These are phyloP conservation scores for Asobara japonica DNA, from an alignment of 1,140 invertebrate genomes.

Conservation along the genomic window DNA sequence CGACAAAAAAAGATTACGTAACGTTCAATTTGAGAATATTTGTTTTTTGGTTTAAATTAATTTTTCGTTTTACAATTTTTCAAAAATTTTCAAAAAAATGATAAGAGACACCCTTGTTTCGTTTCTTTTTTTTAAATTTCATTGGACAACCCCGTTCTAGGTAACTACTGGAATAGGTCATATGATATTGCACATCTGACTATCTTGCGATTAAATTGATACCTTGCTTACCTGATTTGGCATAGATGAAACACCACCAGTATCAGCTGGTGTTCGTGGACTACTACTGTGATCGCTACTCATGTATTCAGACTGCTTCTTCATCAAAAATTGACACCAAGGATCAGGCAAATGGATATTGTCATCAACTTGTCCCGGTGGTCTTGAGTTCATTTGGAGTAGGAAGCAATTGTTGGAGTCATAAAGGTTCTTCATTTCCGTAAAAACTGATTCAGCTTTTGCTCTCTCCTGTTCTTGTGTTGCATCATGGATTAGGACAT, in stretches of 20 bases:
- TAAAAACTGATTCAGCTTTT: conserved; percentile 82
- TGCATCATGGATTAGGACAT: conserved; percentile 90
- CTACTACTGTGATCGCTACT: conserved; percentile 73
- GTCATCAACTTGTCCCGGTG: conserved; percentile 67
- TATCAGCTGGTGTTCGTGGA: conserved; percentile 71
- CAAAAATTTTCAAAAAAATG: too few species aligned
- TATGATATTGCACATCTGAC: too few species aligned
- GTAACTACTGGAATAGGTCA: too few species aligned
- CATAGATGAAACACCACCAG: conserved; percentile 66
- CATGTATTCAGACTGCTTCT: conserved; percentile 68
- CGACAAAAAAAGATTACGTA: too few species aligned
- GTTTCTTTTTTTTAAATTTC: too few species aligned
- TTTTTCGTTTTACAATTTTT: too few species aligned
- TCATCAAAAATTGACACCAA: conserved; percentile 82
- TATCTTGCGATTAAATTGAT: too few species aligned
- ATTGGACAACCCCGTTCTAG: too few species aligned
- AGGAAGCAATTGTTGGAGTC: conserved; percentile 87
- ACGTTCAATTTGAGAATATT: too few species aligned
- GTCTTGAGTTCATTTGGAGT: conserved; percentile 86
- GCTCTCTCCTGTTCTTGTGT: conserved; percentile 69
- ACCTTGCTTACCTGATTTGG: too few species aligned
- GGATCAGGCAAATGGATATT: conserved; percentile 77
- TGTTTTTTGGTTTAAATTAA: too few species aligned
- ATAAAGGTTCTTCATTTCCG: conserved; percentile 85
- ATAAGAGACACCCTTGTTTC: too few species aligned